A percentile compares a stretch with the other conserved stretches of the same genome.
Evolutionary conservation across 2,888 invertebrate species (phyloP).

Genomic region (Scaptomyza tumidula): DNA sequence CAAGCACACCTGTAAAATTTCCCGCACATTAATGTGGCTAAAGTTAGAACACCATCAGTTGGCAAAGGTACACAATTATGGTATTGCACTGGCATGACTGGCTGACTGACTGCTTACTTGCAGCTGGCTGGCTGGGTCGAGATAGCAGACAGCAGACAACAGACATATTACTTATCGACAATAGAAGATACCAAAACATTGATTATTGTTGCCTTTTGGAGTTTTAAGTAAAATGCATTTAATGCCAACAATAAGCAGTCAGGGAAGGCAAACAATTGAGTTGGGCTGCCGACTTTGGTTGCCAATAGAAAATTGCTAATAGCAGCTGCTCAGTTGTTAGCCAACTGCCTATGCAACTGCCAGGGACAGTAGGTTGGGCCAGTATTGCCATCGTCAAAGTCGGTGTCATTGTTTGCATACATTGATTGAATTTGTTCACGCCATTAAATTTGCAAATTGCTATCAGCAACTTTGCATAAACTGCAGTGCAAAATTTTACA

Average conservation of each 20-base stretch:
- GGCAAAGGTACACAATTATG: conserved; percentile 63
- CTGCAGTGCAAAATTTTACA: conserved; percentile 73
- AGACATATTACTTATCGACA: conserved; percentile 68
- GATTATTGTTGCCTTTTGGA: conserved; percentile 77
- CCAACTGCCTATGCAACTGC: conserved; percentile 22
- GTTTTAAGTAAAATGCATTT: conserved; percentile 71
- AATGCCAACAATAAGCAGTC: conserved; percentile 26
- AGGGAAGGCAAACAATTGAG: not conserved
- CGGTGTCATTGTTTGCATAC: conserved; percentile 76
- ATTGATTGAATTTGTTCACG: conserved; percentile 84
- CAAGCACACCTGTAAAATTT: conserved; percentile 41
- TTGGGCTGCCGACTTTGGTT: conserved; percentile 6
- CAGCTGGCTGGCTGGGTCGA: conserved; percentile 53
- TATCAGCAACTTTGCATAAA: conserved; percentile 84
- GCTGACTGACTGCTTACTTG: conserved; percentile 24
- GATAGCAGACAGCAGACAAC: conserved; percentile 58
- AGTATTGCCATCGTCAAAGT: conserved; percentile 38
- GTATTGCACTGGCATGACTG: conserved; percentile 24
- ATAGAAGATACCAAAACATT: conserved; percentile 65
- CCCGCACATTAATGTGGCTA: conserved; percentile 26
- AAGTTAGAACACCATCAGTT: conserved; percentile 22
- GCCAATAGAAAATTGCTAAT: conserved; percentile 11
- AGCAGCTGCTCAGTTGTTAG: conserved; percentile 5
- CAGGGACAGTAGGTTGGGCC: conserved; percentile 20
- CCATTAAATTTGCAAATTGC: conserved; percentile 84